These are phyloP conservation scores for Liparis tanakae DNA, from an alignment of 2,797 vertebrate genomes.

Conservation along the genomic window DNA sequence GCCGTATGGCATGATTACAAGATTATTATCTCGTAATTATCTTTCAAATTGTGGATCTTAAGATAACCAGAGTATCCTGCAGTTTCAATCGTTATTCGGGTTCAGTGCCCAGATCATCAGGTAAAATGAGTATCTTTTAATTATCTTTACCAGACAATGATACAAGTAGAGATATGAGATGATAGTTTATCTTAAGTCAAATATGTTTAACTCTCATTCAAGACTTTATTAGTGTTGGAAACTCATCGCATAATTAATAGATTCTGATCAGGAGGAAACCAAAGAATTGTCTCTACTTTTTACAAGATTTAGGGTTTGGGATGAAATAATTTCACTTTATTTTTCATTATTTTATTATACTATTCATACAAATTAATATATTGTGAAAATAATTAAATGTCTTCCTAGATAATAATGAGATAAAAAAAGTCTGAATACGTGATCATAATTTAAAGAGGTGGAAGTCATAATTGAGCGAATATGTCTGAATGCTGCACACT, in stretches of 20 bases:
- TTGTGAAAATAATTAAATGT: too few species aligned
- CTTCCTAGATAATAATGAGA: not conserved
- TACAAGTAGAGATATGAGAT: not conserved
- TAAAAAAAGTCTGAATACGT: not conserved
- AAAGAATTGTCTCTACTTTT: not conserved
- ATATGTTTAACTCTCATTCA: not conserved
- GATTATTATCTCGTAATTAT: not conserved
- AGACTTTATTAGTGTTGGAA: not conserved
- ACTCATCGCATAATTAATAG: not conserved
- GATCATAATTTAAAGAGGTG: not conserved
- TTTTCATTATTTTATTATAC: not conserved
- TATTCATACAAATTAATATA: too few species aligned
- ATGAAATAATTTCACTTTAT: not conserved
- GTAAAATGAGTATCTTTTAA: not conserved
- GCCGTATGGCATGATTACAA: not conserved
- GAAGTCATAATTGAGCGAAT: not conserved
- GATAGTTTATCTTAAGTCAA: not conserved
- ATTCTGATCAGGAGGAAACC: not conserved
- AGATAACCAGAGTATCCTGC: not conserved
- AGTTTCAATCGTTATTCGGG: not conserved
- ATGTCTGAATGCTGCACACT: conserved; percentile 13
- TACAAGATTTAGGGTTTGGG: too few species aligned
- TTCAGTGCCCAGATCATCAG: not conserved
- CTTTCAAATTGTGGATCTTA: not conserved
- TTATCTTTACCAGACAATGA: not conserved